A percentile compares a stretch with the other conserved stretches of the same genome.
Conservation (phyloP, 2,113 vertebrate species). For the Gavialis gangeticus region DNA sequence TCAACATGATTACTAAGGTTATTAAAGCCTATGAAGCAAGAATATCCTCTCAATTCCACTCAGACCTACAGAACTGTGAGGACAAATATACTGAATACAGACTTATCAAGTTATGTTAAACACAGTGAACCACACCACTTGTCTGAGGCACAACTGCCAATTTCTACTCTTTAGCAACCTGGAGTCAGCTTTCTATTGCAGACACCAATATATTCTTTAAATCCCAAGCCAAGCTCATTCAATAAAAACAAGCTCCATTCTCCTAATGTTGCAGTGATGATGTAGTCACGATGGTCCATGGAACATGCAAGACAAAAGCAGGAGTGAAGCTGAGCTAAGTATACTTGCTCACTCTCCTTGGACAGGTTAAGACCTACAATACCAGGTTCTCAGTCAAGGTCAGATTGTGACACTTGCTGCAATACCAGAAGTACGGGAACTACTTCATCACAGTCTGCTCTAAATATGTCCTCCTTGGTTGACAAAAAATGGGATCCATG, state of each 20-base stretch:
- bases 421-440: not conserved
- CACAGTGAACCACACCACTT: not conserved
- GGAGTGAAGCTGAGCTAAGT: not conserved
- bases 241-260: fast-evolving
- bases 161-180: not conserved
- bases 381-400: not conserved
- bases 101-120: not conserved
- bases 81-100: not conserved
- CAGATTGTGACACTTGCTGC: too few species aligned
- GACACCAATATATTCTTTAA: not conserved
- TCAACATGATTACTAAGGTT: not conserved
- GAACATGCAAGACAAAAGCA: not conserved
- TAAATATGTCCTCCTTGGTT: not conserved
- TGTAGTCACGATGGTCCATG: too few species aligned
- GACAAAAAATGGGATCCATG: fast-evolving
- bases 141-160: not conserved
- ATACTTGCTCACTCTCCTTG: not conserved
- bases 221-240: fast-evolving
- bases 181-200: not conserved
- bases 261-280: not conserved
- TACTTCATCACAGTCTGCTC: not conserved
- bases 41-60: not conserved
- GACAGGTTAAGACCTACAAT: not conserved
- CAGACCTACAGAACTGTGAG: not conserved
- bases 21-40: not conserved